Base-by-base conservation (phyloP, 2,888 invertebrate genomes). In the Synanthedon vespiformis region DNA sequence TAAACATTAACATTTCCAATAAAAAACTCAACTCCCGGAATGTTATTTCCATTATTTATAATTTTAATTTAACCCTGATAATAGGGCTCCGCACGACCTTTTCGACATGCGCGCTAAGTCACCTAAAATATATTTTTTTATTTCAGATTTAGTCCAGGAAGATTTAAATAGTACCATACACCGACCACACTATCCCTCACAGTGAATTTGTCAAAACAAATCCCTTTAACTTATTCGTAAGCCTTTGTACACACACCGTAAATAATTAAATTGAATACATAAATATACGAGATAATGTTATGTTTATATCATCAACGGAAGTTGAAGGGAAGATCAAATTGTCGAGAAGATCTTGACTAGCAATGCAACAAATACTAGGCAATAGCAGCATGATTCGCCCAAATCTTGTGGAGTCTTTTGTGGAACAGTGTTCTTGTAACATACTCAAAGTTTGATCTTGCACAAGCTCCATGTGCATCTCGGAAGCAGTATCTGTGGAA, bases 401-500 rank as follows among this genome's bases (percentile, higher is more conserved):
- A 60, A 95, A 92, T 16, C 95, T 87, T 0, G 89, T 83, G 0
- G 89, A 76, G 10, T 78, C 77, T 54, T 77, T 80, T 12, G 72
- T 63, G 0, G 73, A 66, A 64, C 92, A 92, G 70, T 94, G 92
- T 61, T 94, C 93, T 62, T 93, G 92, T 22, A 96, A 82, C 77
- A 93, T 92, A 4, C 92, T 87, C 55, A 95, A 91, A 0, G 94
- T 93, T 72, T 95, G 94, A 61, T 95, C 95, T 81, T 95, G 95
- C 1, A 95, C 77, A 49, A 92, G 88, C 61, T 89, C 91, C 56
- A 92, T 85, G 59, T 92, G 89, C 4, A 66, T 54, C 1, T 65
- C 60, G 10, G 61, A 53, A 2, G 64, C 55, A 5, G 56, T 56
- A 4, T 80, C 75, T 12, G 67, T 54, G 2, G 61, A 57, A 58